A percentile compares a stretch with the other conserved stretches of the same genome.
Evolutionary conservation across 2,797 vertebrate genomes (phyloP).

Genomic region (Pseudochaenichthys georgianus): DNA sequence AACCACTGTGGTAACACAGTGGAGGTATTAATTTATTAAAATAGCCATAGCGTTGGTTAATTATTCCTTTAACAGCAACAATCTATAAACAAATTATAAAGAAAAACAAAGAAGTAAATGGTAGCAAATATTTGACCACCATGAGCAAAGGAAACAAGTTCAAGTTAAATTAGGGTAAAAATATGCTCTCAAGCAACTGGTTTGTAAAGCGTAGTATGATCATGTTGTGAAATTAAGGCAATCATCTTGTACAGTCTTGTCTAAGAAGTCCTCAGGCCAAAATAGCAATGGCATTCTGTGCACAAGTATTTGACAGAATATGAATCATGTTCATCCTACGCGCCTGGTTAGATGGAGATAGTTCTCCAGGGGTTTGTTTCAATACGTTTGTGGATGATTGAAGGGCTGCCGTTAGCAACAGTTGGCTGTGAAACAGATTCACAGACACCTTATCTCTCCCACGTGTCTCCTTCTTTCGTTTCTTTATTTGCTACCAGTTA

Average conservation of each 20-base stretch:
- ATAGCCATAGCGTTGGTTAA: no score
- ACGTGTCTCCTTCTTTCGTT: background rate
- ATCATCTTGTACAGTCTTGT: slow-evolving; percentile 11
- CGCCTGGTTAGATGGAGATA: background rate
- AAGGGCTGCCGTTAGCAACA: background rate
- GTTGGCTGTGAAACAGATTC: background rate
- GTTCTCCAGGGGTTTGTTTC: background rate
- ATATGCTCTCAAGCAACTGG: background rate
- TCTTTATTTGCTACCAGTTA: background rate
- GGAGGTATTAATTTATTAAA: no score
- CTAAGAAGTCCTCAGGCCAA: slow-evolving; percentile 7
- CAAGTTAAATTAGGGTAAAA: no score
- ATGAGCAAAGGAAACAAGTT: background rate
- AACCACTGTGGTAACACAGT: no score
- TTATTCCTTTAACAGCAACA: no score
- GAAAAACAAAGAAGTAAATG: background rate
- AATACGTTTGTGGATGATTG: background rate
- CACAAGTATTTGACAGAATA: background rate
- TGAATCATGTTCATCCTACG: background rate
- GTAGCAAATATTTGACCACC: background rate
- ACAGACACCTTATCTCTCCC: background rate
- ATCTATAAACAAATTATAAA: background rate
- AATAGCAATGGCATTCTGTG: background rate
- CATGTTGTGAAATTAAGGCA: background rate
- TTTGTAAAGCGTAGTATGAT: background rate